phyloP scores from a whole-genome alignment of 2,797 vertebrate genomes.

The Enteromius treurensis region DNA sequence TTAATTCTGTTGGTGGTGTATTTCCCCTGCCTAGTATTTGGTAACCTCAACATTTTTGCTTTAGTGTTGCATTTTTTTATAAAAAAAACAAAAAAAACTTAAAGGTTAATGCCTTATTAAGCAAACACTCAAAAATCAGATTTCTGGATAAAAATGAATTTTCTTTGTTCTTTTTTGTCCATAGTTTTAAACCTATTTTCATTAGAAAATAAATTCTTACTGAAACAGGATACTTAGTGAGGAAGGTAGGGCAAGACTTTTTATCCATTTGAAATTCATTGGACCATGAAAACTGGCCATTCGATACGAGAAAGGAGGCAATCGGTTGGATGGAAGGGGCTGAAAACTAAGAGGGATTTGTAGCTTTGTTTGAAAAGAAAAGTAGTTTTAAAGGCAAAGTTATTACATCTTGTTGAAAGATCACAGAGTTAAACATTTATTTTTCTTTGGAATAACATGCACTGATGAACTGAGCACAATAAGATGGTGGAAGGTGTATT shows the following conservation, averaged over 20 bases:
- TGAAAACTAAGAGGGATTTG: background rate
- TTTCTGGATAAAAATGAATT: background rate
- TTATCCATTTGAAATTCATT: conserved; percentile 18
- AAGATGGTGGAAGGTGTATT: background rate
- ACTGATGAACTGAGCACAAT: background rate
- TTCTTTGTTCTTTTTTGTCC: background rate
- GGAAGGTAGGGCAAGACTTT: background rate
- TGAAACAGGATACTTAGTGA: background rate
- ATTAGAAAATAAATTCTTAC: background rate
- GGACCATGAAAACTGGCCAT: background rate
- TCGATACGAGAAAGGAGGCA: background rate
- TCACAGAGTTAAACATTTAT: background rate
- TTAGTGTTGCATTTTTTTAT: background rate
- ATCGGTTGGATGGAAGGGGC: background rate
- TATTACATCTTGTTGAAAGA: background rate
- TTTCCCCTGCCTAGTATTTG: conserved; percentile 37
- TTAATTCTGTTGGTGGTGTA: conserved; percentile 2
- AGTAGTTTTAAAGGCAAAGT: background rate
- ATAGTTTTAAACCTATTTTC: background rate
- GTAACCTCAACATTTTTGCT: conserved; percentile 8
- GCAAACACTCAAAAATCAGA: background rate
- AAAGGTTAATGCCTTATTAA: background rate
- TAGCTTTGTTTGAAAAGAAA: background rate
- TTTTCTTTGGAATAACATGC: background rate
- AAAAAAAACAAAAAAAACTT: background rate